phyloP scores from a whole-genome alignment of 2,888 invertebrate species.

The Dicyrtomina minuta region DNA sequence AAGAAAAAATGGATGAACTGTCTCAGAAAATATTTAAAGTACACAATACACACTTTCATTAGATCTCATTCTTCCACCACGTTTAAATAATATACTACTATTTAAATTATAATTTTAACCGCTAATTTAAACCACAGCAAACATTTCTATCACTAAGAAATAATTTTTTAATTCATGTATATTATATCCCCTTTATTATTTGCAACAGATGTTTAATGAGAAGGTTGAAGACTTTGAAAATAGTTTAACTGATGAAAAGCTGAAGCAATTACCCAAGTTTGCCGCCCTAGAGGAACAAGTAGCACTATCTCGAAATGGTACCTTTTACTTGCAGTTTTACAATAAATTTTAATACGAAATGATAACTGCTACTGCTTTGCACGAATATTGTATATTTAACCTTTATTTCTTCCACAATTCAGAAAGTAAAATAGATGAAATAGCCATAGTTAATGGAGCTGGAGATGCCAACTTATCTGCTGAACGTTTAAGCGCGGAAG shows the following conservation, averaged over 20 bases:
- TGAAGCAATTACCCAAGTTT: slow-evolving; percentile 13
- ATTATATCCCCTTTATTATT: neutral
- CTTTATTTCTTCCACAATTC: neutral
- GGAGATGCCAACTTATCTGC: slow-evolving; percentile 10
- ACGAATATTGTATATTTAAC: neutral
- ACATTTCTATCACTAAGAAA: neutral
- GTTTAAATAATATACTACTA: too few species aligned
- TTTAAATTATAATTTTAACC: too few species aligned
- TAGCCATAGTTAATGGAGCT: neutral
- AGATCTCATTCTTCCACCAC: neutral
- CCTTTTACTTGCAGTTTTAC: slow-evolving; percentile 1
- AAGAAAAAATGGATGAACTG: slow-evolving; percentile 18
- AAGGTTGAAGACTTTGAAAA: slow-evolving; percentile 17
- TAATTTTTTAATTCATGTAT: neutral
- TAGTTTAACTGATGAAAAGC: slow-evolving; percentile 16
- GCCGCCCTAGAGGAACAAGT: slow-evolving; percentile 4
- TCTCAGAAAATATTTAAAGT: slow-evolving; percentile 20
- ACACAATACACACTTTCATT: neutral
- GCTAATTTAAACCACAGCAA: too few species aligned
- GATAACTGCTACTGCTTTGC: too few species aligned
- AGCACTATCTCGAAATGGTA: slow-evolving; percentile 10
- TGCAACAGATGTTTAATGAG: slow-evolving; percentile 5
- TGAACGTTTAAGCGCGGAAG: neutral
- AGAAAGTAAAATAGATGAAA: slow-evolving; percentile 1
- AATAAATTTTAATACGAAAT: neutral